Evolutionary conservation across 2,797 vertebrate species (phyloP), one percentile per base, ranked within the genome.

Genomic region (Argentina silus): DNA sequence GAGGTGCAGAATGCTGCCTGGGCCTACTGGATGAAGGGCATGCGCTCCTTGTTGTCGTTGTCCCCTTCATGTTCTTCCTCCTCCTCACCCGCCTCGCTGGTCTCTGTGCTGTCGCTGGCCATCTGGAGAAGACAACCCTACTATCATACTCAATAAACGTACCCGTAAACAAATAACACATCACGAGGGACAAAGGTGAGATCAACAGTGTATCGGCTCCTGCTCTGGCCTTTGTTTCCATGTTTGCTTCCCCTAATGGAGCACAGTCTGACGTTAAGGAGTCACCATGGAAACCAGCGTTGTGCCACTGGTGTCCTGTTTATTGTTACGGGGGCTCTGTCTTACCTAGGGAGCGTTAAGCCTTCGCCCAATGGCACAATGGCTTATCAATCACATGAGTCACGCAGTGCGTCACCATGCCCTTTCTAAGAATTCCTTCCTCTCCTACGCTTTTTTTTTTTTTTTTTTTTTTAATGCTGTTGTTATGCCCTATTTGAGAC

Each of bases 41-140:
- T 99, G 73, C 97, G 93, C 87, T 99, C 98, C 90, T 99, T 99
- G 87, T 96, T 98, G 83, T 99, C 98, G 0, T 93, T 94, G 90
- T 99, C 97, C 0, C 96, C 97, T 83, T 99, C 98, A 0, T 98
- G 96, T 86, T 99, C 98, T 83, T 99, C 98, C 45, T 99, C 98
- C 73, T 99, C 98, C 77, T 99, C 98, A 0, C 97, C 98, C 0
- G 98, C 97, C 85, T 99, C 98, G 0, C 98, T 99, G 11, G 97
- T 99, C 94, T 99, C 98, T 0, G 98, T 99, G 91, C 98, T 99
- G 91, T 99, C 98, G 0, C 95, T 98, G 89, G 98, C 98, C 98
- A 99, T 99, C 98, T 99, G 91, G 1, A 80, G 76, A 79, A 67
- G 74, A 88, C 19, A 70, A 4, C 27, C 27, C 27, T 36, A 36